Evolutionary conservation across 1,140 invertebrate species (phyloP).

Genomic region (Rhysida immarginata): DNA sequence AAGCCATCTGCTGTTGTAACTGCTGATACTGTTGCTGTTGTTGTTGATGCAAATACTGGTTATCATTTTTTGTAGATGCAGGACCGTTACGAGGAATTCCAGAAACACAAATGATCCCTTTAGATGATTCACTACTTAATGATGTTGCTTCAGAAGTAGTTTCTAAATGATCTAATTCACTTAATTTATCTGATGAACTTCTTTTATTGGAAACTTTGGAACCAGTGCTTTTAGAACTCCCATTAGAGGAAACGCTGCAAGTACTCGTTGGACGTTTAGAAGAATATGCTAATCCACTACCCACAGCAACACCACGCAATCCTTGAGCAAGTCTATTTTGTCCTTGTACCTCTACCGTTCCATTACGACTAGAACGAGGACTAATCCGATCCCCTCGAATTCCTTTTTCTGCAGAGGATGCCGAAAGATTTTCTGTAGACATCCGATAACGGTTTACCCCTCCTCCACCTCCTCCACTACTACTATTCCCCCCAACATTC

Average conservation of each 20-base stretch:
- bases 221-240: conserved; percentile 32
- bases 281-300: conserved; percentile 45
- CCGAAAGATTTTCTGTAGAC: neutral
- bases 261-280: conserved; percentile 56
- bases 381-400: neutral
- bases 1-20: neutral
- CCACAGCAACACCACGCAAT: too few relatives aligned
- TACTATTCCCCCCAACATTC: neutral
- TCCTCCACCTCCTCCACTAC: too few relatives aligned
- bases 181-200: conserved; percentile 7
- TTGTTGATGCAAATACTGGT: too few relatives aligned
- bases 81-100: neutral
- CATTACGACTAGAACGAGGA: conserved; percentile 2
- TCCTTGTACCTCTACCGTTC: neutral
- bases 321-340: conserved; percentile 4
- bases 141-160: conserved; percentile 4
- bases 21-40: neutral
- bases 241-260: conserved; percentile 26
- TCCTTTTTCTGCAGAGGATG: neutral
- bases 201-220: conserved; percentile 29
- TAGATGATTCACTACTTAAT: conserved; percentile 11
- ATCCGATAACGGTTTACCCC: neutral
- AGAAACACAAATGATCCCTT: neutral
- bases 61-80: neutral
- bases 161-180: neutral